These are phyloP conservation scores for Hoplodrina ambigua DNA, from an alignment of 2,888 invertebrate species.

Conservation along the genomic window DNA sequence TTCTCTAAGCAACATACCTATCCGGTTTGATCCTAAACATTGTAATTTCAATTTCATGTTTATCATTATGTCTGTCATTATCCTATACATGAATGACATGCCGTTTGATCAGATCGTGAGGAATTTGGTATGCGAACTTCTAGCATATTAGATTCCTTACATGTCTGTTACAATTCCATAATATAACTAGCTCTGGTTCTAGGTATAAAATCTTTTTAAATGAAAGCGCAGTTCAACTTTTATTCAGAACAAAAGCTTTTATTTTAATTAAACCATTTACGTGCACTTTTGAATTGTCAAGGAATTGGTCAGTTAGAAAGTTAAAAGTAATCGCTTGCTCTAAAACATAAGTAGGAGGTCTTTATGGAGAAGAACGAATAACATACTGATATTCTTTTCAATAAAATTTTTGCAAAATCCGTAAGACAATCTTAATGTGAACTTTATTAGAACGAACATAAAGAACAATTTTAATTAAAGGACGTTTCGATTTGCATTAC, in stretches of 20 bases:
- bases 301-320: no score
- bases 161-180: slow-evolving; percentile 28
- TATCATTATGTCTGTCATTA: background rate
- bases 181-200: slow-evolving; percentile 26
- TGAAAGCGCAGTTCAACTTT: background rate
- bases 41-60: background rate
- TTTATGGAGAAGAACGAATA: no score
- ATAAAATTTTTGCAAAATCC: no score
- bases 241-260: background rate
- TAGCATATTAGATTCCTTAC: background rate
- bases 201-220: slow-evolving; percentile 12
- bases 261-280: no score
- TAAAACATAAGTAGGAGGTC: no score
- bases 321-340: no score
- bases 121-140: slow-evolving; percentile 19
- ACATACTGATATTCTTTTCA: no score
- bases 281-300: no score
- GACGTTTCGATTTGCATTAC: background rate
- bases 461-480: slow-evolving; percentile 1
- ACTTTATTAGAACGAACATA: background rate
- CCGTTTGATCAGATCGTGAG: slow-evolving; percentile 44
- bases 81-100: slow-evolving; percentile 30
- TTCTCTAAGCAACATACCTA: slow-evolving; percentile 15
- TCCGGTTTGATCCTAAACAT: slow-evolving; percentile 38
- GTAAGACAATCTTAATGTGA: no score